Conservation (phyloP, 2,113 vertebrate genomes). For the Macaca nemestrina region DNA sequence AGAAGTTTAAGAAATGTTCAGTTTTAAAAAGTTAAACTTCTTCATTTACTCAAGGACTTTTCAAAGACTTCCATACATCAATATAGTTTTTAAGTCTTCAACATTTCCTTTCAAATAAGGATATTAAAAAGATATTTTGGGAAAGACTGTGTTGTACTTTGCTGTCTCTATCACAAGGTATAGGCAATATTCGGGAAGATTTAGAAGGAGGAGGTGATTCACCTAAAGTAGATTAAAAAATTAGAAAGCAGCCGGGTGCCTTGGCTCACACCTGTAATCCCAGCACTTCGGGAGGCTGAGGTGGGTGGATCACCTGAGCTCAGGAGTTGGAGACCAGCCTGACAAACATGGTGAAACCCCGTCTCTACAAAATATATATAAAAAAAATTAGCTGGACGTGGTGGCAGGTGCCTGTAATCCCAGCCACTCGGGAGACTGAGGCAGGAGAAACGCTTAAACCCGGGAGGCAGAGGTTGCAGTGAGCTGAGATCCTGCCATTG, state of each 20-base stretch:
- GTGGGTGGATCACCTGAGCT: no score
- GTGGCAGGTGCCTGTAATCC: no score
- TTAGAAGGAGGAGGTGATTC: neutral
- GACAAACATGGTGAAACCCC: no score
- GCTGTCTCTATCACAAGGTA: neutral
- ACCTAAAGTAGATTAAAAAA: neutral
- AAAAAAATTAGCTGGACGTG: no score
- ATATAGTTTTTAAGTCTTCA: neutral
- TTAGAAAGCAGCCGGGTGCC: neutral
- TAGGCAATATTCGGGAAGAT: neutral
- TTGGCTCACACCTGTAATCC: no score
- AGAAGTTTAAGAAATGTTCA: neutral
- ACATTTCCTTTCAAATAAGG: neutral
- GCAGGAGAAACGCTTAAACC: no score
- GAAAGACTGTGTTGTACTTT: neutral
- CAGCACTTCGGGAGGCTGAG: no score
- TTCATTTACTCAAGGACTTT: neutral
- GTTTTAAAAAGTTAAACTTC: neutral
- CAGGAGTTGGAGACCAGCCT: no score
- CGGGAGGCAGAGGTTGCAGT: no score
- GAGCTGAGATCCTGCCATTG: no score
- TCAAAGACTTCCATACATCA: neutral
- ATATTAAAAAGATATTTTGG: neutral
- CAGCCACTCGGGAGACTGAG: no score
- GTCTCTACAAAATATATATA: no score